Conservation (phyloP, 2,888 invertebrate genomes). For the Lordiphosa fenestrarum region DNA sequence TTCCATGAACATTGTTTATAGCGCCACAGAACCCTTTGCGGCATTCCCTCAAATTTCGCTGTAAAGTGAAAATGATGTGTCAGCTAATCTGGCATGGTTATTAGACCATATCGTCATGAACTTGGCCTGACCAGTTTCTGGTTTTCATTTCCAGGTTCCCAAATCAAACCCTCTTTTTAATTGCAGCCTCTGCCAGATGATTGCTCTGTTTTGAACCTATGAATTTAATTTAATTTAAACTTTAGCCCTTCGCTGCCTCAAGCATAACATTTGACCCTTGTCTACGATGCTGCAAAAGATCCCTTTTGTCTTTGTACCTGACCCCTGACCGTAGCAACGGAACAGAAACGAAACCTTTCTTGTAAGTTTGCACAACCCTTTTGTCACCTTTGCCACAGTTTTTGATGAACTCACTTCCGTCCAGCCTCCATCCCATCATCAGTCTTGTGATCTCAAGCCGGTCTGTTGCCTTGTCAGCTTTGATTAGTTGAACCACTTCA, state of each 20-base stretch:
- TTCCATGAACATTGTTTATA: no score
- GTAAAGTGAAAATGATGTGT: conserved; percentile 12
- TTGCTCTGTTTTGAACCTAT: conserved; percentile 53
- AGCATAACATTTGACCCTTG: conserved; percentile 57
- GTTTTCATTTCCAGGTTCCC: conserved; percentile 39
- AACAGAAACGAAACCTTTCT: conserved; percentile 5
- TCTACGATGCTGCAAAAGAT: conserved; percentile 19
- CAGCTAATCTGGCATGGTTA: conserved; percentile 5
- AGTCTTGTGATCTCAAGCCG: conserved; percentile 52
- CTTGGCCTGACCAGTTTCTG: conserved; percentile 23
- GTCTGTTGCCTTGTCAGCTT: conserved; percentile 70
- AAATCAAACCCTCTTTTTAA: conserved; percentile 7
- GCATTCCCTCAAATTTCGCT: no score
- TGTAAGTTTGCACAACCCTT: conserved; percentile 59
- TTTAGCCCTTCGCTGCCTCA: conserved; percentile 59
- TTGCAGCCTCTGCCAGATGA: conserved; percentile 8
- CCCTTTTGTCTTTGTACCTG: conserved; percentile 61
- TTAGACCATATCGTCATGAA: conserved; percentile 23
- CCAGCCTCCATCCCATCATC: conserved; percentile 24
- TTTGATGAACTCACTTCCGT: conserved; percentile 70
- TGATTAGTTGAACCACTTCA: conserved; percentile 72
- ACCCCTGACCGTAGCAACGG: conserved; percentile 28
- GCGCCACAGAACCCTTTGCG: no score
- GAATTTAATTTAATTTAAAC: conserved; percentile 71
- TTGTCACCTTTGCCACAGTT: conserved; percentile 57